Percentiles rank a stretch among this genome's conserved stretches.
Evolutionary conservation across 2,113 vertebrate species (phyloP).

Genomic region (Illadopsis cleaveri): DNA sequence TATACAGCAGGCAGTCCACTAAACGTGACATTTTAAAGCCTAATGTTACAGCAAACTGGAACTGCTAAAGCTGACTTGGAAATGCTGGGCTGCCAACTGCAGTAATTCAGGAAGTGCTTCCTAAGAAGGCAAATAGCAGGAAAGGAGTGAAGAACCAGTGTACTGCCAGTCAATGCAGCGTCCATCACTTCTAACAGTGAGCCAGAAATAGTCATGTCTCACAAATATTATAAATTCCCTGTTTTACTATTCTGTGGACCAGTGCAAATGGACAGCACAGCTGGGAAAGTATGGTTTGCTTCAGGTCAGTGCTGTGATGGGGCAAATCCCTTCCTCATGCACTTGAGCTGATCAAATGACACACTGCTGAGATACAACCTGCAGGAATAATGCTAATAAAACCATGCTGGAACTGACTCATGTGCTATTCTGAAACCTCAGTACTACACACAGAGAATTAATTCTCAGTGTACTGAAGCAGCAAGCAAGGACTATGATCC

Average conservation of each 20-base stretch:
- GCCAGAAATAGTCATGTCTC: not conserved
- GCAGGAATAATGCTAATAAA: not conserved
- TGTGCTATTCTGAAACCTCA: not conserved
- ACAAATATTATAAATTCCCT: not conserved
- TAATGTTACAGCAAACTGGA: not conserved
- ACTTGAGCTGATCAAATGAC: not conserved
- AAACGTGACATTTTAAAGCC: not conserved
- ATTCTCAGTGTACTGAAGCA: not conserved
- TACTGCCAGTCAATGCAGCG: not conserved
- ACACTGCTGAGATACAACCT: not conserved
- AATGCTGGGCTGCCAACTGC: not conserved
- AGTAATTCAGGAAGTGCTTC: not conserved
- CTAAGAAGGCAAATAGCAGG: not conserved
- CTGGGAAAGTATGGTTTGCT: not conserved
- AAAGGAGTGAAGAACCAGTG: not conserved
- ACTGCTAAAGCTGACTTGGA: not conserved
- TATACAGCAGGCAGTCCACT: not conserved
- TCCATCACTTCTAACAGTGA: not conserved
- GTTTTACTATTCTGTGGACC: not conserved
- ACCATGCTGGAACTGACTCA: conserved; percentile 15
- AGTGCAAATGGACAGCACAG: not conserved
- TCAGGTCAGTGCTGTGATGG: not conserved
- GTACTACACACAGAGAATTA: not conserved
- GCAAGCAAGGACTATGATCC: not conserved
- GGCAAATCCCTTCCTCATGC: not conserved